These are phyloP conservation scores for Stenoptilia bipunctidactyla DNA, from an alignment of 2,888 invertebrate species.

Conservation along the genomic window DNA sequence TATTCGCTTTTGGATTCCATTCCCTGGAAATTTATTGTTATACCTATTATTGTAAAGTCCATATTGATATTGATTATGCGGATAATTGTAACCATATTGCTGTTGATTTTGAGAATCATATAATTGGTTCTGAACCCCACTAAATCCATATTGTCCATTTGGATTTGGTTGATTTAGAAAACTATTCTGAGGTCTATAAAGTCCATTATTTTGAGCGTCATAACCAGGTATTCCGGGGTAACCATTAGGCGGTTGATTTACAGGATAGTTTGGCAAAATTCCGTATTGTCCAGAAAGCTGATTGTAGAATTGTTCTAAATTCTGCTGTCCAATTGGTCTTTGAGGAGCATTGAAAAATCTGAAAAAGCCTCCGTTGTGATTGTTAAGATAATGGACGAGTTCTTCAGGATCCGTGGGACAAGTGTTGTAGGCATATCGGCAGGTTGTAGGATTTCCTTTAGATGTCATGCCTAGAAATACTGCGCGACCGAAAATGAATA, in stretches of 20 bases:
- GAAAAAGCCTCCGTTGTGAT: conserved; percentile 89
- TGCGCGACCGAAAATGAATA: conserved; percentile 81
- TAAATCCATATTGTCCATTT: conserved; percentile 10
- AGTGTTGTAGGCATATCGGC: conserved; percentile 76
- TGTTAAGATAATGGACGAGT: conserved; percentile 83
- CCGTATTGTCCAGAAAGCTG: conserved; percentile 24
- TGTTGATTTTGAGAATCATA: conserved; percentile 12
- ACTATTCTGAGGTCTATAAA: conserved; percentile 8
- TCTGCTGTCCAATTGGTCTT: conserved; percentile 23
- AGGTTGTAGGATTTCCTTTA: conserved; percentile 69
- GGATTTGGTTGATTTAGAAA: too few relatives aligned
- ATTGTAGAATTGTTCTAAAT: conserved; percentile 47
- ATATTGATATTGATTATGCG: conserved; percentile 23
- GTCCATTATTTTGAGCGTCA: conserved; percentile 12
- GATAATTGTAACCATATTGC: conserved; percentile 26
- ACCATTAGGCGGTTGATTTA: conserved; percentile 15
- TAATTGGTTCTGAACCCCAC: conserved; percentile 7
- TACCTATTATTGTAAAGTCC: conserved; percentile 19
- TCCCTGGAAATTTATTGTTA: conserved; percentile 10
- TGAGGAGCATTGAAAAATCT: conserved; percentile 77
- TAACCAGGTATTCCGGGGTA: conserved; percentile 9
- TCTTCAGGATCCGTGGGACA: conserved; percentile 82
- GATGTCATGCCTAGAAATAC: conserved; percentile 80
- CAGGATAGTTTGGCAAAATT: conserved; percentile 6
- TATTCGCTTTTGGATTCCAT: conserved; percentile 37